Evolutionary conservation across 2,888 invertebrate genomes (phyloP).

Genomic region (Silvanus unidentatus): DNA sequence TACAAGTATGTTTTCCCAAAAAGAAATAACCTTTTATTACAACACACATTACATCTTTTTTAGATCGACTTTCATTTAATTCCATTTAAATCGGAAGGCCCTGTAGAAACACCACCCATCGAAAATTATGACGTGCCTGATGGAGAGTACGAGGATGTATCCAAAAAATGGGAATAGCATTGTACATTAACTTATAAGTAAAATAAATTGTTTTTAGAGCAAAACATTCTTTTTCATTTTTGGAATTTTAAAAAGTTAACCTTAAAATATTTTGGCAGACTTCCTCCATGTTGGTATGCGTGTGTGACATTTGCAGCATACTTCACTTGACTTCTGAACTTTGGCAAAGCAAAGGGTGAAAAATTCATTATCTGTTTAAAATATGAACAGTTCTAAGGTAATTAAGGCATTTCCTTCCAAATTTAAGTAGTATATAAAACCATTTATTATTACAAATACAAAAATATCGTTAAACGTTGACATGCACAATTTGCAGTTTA

Average conservation of each 20-base stretch:
- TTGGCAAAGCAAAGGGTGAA: no score
- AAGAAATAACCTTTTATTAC: slow-evolving; percentile 1
- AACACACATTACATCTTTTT: slow-evolving; percentile 30
- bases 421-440: no score
- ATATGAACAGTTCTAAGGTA: no score
- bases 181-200: background rate
- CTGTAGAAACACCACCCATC: slow-evolving; percentile 78
- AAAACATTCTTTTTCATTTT: background rate
- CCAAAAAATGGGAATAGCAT: slow-evolving; percentile 75
- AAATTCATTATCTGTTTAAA: no score
- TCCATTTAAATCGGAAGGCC: slow-evolving; percentile 66
- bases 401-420: no score
- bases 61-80: slow-evolving; percentile 68
- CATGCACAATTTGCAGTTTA: slow-evolving; percentile 4
- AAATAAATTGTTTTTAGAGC: background rate
- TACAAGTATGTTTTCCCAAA: slow-evolving; percentile 59
- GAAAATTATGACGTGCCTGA: slow-evolving; percentile 76
- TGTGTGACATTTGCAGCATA: background rate
- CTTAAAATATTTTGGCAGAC: slow-evolving; percentile 5
- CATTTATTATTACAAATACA: no score
- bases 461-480: no score
- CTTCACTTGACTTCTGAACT: no score
- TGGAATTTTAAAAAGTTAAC: background rate
- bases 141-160: slow-evolving; percentile 81
- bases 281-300: slow-evolving; percentile 1